Evolutionary conservation across 2,797 vertebrate genomes (phyloP), one percentile per base, ranked within the genome.

Genomic region (Sebastolobus altivelis): DNA sequence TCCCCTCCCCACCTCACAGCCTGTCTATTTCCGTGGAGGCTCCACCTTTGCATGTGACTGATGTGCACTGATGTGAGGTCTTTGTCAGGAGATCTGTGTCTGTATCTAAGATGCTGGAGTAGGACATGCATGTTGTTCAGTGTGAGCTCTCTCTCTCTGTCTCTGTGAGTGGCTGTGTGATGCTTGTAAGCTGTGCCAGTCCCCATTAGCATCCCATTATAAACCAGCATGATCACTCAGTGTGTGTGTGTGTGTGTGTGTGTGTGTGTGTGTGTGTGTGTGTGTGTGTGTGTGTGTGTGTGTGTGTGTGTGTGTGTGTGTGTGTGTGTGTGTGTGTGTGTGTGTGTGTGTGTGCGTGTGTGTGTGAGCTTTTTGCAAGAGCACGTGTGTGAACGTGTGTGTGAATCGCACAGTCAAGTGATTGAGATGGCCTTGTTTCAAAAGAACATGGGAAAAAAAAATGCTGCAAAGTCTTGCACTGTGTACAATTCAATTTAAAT

Each of bases 401-500:
- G 82, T 84, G 87, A 88, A 77, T 86, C 84, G 70, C 86, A 87
- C 84, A 86, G 90, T 86, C 72, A 88, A 89, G 86, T 91, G 90
- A 93, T 91, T 87, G 85, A 82, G 86, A 86, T 92, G 91, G 89
- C 90, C 91, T 92, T 89, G 88, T 92, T 92, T 92, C 80, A 87
- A 81, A 84, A 63, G 71, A 86, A 82, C 65, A 74, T 35, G 65
- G 4, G 4, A 22, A 4, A 61, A 46, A 65, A 74, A 65, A 77
- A 70, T 18, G 55, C 77, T 62, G 63, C 77, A 85, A 77, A 82
- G 80, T 85, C 75, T 88, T 83, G 65, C 65, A 4, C 88, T n/a
- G 77, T 78, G 84, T 84, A 83, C 95, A 86, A 87, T 94, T 96
- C 95, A 92, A 95, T 96, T 95, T 93, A 90, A 95, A 94, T 92